Evolutionary conservation across 2,113 vertebrate genomes (phyloP).

Genomic region (Diglossa brunneiventris): DNA sequence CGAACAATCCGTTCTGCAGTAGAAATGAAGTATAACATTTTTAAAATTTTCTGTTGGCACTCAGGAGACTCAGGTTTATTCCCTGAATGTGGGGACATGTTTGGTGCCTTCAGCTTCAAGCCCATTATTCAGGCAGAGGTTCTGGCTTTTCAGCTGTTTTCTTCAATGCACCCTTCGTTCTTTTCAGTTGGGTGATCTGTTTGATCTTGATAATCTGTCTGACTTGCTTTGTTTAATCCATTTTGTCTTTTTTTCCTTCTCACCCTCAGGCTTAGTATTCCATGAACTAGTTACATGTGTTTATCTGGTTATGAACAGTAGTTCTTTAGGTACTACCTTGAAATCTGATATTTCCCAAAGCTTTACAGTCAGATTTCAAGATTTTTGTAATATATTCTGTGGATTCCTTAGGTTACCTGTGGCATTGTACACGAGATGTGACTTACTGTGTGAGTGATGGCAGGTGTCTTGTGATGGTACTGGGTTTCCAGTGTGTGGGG

Average conservation of each 20-base stretch:
- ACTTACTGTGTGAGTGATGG: fast-evolving
- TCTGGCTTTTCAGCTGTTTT: neutral
- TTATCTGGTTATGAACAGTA: neutral
- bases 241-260: neutral
- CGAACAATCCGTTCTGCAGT: neutral
- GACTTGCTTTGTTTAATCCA: slow-evolving; percentile 30
- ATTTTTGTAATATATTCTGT: neutral
- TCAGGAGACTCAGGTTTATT: neutral
- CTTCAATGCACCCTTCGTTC: neutral
- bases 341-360: neutral
- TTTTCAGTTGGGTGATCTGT: slow-evolving; percentile 32
- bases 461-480: neutral
- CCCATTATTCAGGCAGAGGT: neutral
- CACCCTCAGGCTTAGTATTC: neutral
- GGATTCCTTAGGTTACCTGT: neutral
- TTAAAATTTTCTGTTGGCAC: fast-evolving
- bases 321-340: neutral
- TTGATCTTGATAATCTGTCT: slow-evolving; percentile 46
- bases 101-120: neutral
- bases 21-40: neutral
- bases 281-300: slow-evolving; percentile 16
- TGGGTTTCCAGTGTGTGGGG: fast-evolving
- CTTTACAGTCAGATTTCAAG: neutral
- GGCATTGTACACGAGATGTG: fast-evolving
- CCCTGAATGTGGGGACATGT: neutral